Evolutionary conservation across 2,797 vertebrate species (phyloP).

Genomic region (Sebastes miniatus): DNA sequence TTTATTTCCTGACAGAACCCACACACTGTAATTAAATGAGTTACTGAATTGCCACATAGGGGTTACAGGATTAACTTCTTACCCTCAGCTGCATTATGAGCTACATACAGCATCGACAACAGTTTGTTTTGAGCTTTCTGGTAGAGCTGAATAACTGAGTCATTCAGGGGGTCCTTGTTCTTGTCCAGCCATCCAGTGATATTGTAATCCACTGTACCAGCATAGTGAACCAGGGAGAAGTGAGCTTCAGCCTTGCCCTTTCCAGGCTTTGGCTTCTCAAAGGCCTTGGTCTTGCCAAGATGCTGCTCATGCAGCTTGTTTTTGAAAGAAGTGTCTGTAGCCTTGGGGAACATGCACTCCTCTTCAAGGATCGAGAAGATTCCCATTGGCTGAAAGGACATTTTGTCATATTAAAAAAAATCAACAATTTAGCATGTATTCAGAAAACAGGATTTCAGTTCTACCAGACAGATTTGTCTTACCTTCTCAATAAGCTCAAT

Average conservation of each 20-base stretch:
- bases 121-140: constrained; percentile 87
- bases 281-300: constrained; percentile 84
- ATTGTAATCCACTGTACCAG: constrained; percentile 89
- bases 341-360: constrained; percentile 93
- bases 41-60: not conserved
- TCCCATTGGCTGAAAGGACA: constrained; percentile 71
- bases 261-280: constrained; percentile 82
- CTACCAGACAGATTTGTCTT: not conserved
- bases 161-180: constrained; percentile 90
- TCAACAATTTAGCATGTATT: not conserved
- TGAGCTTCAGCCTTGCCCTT: constrained; percentile 88
- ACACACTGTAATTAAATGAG: not conserved
- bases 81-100: constrained; percentile 33
- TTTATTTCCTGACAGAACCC: not conserved
- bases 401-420: not conserved
- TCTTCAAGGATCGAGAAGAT: constrained; percentile 87
- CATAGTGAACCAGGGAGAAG: constrained; percentile 87
- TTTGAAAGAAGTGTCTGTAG: constrained; percentile 85
- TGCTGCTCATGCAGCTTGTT: constrained; percentile 91
- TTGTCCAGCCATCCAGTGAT: constrained; percentile 88
- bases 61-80: not conserved
- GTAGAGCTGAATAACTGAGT: constrained; percentile 86
- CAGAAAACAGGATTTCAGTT: not conserved
- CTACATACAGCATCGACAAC: constrained; percentile 76
- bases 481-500: constrained; percentile 92